phyloP scores from a whole-genome alignment of 2,888 invertebrate genomes.

The Eretmocerus hayati region DNA sequence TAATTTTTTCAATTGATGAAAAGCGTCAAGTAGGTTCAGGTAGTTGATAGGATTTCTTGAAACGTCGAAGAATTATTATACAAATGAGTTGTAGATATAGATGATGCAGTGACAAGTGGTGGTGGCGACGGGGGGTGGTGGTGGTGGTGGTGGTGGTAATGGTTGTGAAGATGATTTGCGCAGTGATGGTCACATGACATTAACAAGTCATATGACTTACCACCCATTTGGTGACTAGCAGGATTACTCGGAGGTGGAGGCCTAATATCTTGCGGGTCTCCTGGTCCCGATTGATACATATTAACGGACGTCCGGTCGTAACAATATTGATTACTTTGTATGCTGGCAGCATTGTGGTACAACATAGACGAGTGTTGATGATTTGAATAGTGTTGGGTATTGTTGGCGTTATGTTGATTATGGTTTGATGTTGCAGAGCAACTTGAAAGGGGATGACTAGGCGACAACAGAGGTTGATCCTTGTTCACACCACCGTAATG shows the following conservation, averaged over 20 bases:
- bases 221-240: constrained; percentile 48
- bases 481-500: constrained; percentile 50
- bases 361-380: constrained; percentile 46
- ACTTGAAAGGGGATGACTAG: constrained; percentile 55
- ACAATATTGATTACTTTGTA: constrained; percentile 54
- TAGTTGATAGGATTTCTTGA: too few relatives aligned
- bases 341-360: constrained; percentile 49
- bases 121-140: constrained; percentile 18
- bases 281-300: constrained; percentile 44
- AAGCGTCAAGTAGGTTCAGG: too few relatives aligned
- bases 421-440: constrained; percentile 45
- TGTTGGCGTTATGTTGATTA: constrained; percentile 51
- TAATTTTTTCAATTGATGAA: too few relatives aligned
- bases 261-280: constrained; percentile 43
- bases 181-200: constrained; percentile 47
- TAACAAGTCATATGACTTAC: constrained; percentile 48
- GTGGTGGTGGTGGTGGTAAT: constrained; percentile 11
- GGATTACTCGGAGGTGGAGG: constrained; percentile 43
- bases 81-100: constrained; percentile 6
- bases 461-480: constrained; percentile 48
- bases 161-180: constrained; percentile 19
- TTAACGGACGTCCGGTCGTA: constrained; percentile 53
- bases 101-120: constrained; percentile 7
- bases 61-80: constrained; percentile 6
- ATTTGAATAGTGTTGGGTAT: constrained; percentile 41